A percentile compares a stretch with the other conserved stretches of the same genome.
Evolutionary conservation across 2,797 vertebrate species (phyloP).

Genomic region (Xenops minutus): DNA sequence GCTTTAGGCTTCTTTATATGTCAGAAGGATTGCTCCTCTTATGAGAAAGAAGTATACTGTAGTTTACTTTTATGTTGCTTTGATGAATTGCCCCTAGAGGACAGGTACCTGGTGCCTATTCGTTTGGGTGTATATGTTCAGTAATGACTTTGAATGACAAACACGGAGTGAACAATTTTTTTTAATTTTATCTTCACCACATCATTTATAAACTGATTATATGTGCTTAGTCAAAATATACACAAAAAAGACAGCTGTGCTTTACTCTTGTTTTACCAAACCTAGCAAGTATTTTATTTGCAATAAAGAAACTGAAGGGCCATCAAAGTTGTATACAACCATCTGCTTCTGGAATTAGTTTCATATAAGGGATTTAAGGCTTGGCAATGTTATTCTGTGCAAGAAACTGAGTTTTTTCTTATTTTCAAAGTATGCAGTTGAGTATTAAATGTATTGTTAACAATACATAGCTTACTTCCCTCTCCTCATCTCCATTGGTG

Average conservation of each 20-base stretch:
- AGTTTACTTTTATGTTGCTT: conserved; percentile 41
- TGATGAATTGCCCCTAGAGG: conserved; percentile 33
- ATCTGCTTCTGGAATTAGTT: conserved; percentile 79
- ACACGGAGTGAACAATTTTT: not conserved
- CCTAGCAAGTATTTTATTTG: conserved; percentile 78
- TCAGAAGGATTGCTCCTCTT: conserved; percentile 22
- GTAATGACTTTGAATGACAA: conserved; percentile 58
- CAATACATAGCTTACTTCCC: not conserved
- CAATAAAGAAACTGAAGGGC: conserved; percentile 77
- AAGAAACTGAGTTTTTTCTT: conserved; percentile 31
- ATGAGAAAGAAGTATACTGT: conserved; percentile 32
- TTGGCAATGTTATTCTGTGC: conserved; percentile 32
- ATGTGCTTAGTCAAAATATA: conserved; percentile 67
- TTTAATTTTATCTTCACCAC: conserved; percentile 8
- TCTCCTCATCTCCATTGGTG: not conserved
- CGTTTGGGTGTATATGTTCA: conserved; percentile 52
- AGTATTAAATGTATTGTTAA: conserved; percentile 29
- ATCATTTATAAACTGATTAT: conserved; percentile 71
- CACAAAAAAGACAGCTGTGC: conserved; percentile 73
- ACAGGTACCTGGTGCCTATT: conserved; percentile 10
- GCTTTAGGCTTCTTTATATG: conserved; percentile 39
- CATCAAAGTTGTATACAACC: conserved; percentile 71
- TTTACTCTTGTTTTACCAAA: conserved; percentile 75
- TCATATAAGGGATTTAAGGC: conserved; percentile 68
- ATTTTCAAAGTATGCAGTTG: not conserved